These are phyloP conservation scores for Procambarus virginalis DNA, from an alignment of 1,140 invertebrate species.

Conservation along the genomic window DNA sequence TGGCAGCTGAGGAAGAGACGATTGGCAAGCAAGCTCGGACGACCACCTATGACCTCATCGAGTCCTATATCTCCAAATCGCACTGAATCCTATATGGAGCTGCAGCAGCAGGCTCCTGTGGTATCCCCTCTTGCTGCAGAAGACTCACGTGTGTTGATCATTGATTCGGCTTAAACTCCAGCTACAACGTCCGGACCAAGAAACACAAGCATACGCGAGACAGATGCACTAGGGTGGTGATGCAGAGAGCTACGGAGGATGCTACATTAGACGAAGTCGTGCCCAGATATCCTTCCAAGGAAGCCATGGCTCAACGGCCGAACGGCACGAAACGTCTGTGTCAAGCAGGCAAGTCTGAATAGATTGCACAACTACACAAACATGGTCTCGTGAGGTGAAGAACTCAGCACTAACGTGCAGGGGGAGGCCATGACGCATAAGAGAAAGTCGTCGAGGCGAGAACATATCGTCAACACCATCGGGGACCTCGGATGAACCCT, in stretches of 20 bases:
- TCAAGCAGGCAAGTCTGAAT: too few species aligned
- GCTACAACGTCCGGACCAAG: slow-evolving; percentile 53
- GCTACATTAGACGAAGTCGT: background rate
- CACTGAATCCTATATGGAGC: background rate
- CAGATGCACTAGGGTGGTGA: background rate
- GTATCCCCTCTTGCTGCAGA: slow-evolving; percentile 49
- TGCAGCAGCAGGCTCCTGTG: slow-evolving; percentile 37
- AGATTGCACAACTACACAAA: too few species aligned
- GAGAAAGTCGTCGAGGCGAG: too few species aligned
- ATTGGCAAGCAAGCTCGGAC: background rate
- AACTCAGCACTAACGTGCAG: too few species aligned
- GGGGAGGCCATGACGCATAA: too few species aligned
- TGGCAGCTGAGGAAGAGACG: background rate
- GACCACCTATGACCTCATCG: background rate
- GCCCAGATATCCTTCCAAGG: too few species aligned
- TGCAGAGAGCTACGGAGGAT: background rate
- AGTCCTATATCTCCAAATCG: slow-evolving; percentile 16
- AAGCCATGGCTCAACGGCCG: too few species aligned
- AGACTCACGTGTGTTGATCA: slow-evolving; percentile 51
- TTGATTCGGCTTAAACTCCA: slow-evolving; percentile 64
- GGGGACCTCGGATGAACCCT: too few species aligned
- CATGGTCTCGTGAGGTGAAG: too few species aligned
- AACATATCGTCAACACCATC: too few species aligned
- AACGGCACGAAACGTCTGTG: too few species aligned
- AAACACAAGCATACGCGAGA: too few species aligned